phyloP scores from a whole-genome alignment of 2,888 invertebrate genomes.

The Hypena proboscidalis region DNA sequence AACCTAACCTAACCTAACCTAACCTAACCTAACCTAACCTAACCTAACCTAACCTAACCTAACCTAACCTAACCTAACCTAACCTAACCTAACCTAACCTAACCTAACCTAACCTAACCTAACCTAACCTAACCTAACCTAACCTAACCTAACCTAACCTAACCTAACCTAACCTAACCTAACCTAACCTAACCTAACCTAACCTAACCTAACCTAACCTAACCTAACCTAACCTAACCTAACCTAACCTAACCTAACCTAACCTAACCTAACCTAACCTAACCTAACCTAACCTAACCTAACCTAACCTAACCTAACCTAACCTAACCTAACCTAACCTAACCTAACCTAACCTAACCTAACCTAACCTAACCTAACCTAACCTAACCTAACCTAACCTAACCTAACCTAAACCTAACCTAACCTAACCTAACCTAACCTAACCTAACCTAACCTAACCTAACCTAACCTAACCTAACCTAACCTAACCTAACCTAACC shows the following conservation, averaged over 20 bases:
- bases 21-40: conserved; percentile 34
- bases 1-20: conserved; percentile 27
- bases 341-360: conserved; percentile 2
- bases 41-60: conserved; percentile 37
- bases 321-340: neutral
- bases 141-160: conserved; percentile 3
- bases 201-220: conserved; percentile 35
- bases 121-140: conserved; percentile 14
- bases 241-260: conserved; percentile 11
- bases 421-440: conserved; percentile 28
- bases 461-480: conserved; percentile 43
- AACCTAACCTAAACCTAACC: neutral
- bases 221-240: conserved; percentile 17
- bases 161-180: conserved; percentile 8
- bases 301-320: conserved; percentile 1
- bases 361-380: conserved; percentile 2
- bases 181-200: conserved; percentile 6
- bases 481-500: conserved; percentile 39
- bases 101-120: conserved; percentile 26
- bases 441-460: conserved; percentile 42
- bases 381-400: conserved; percentile 4
- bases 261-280: conserved; percentile 10
- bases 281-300: neutral
- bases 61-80: conserved; percentile 22
- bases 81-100: conserved; percentile 18